A percentile compares a stretch with the other conserved stretches of the same genome.
These are phyloP conservation scores for Amiota communis DNA, from an alignment of 2,888 invertebrate species.

Conservation along the genomic window DNA sequence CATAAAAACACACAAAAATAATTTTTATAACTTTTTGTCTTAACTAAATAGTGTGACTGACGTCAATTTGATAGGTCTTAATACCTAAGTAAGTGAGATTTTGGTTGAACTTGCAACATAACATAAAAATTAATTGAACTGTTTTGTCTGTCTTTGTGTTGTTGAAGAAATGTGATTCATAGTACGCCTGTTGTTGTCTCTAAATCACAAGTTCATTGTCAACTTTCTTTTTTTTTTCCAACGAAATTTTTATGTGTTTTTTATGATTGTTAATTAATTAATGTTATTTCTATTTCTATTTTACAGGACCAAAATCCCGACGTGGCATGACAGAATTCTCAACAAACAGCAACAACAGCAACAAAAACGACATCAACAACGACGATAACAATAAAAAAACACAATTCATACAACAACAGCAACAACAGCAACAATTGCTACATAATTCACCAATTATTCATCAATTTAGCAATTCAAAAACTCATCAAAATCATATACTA, in stretches of 20 bases:
- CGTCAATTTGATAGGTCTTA: not conserved
- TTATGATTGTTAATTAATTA: slow-evolving; percentile 7
- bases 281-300: slow-evolving; percentile 29
- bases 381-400: slow-evolving; percentile 69
- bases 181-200: not conserved
- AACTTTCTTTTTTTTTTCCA: no score
- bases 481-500: slow-evolving; percentile 52
- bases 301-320: slow-evolving; percentile 72
- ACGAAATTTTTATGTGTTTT: not conserved
- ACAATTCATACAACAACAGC: slow-evolving; percentile 66
- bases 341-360: slow-evolving; percentile 71
- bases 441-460: slow-evolving; percentile 67
- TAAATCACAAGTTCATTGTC: slow-evolving; percentile 20
- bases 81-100: not conserved
- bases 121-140: slow-evolving; percentile 60
- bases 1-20: slow-evolving; percentile 59
- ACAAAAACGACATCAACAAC: slow-evolving; percentile 69
- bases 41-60: not conserved
- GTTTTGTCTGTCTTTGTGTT: slow-evolving; percentile 30
- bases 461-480: slow-evolving; percentile 44
- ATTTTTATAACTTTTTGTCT: slow-evolving; percentile 48
- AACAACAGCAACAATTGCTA: slow-evolving; percentile 49
- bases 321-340: slow-evolving; percentile 74
- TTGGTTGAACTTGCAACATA: slow-evolving; percentile 43
- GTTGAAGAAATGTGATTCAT: no score